Percentiles rank a stretch among this genome's conserved stretches.
Conservation (phyloP, 2,797 vertebrate species). For the Chiroxiphia lanceolata region DNA sequence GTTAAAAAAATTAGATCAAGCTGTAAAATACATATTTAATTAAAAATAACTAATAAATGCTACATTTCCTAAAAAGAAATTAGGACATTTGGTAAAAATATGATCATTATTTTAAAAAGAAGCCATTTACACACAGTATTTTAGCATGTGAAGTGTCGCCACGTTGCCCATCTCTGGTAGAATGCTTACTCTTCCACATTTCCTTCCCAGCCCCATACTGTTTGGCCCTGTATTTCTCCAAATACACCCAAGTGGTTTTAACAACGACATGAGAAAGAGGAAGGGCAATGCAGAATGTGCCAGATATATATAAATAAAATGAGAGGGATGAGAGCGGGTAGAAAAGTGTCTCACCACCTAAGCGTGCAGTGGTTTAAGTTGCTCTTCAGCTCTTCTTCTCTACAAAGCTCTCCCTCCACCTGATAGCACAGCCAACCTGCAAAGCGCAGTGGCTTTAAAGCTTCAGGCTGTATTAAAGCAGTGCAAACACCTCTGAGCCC, state of each 20-base stretch:
- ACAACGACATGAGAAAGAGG: not conserved
- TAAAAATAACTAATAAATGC: not conserved
- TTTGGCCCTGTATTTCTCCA: not conserved
- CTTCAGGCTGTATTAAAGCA: not conserved
- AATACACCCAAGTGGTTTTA: not conserved
- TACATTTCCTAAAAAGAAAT: not conserved
- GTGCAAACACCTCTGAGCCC: not conserved
- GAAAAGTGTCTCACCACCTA: not conserved
- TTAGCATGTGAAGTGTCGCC: rapidly evolving
- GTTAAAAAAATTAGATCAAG: not conserved
- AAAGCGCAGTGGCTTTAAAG: rapidly evolving
- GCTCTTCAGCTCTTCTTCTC: not conserved
- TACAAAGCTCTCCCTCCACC: not conserved
- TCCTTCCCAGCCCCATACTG: rapidly evolving
- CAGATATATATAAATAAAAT: not conserved
- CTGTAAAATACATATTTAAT: not conserved
- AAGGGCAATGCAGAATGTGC: not conserved
- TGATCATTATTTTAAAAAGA: not conserved
- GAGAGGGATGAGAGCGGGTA: not conserved
- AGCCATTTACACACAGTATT: not conserved
- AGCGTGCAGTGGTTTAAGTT: not conserved
- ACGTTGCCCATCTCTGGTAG: rapidly evolving
- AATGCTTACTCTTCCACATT: not conserved
- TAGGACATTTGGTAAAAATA: not conserved
- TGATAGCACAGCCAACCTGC: rapidly evolving